Evolutionary conservation across 2,888 invertebrate genomes (phyloP), one percentile per base, ranked within the genome.

Genomic region (Polydrusus cervinus): DNA sequence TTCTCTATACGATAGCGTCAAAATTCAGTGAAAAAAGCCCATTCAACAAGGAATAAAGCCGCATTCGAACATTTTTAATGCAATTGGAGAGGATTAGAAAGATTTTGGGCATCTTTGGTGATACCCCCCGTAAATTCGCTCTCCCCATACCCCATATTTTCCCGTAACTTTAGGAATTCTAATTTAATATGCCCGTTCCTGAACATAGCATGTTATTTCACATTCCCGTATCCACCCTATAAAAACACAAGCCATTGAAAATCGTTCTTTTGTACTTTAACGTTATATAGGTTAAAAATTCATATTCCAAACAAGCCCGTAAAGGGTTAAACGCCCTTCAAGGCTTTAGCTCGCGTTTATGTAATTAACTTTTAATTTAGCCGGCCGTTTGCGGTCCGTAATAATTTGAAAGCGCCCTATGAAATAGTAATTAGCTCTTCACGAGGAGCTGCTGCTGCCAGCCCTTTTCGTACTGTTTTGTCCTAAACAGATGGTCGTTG

Each of bases 311-410:
- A 38, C 57, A 57, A 57, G 57, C 38, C 38, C 38, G n/a, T 57
- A 57, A 57, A 57, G 57, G 57, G 57, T 57, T 57, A 57, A 57
- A 38, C 57, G 57, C 38, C 57, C 57, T 57, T 57, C 57, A 57
- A 57, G 57, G 34, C 57, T 57, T 57, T 34, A 57, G 57, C 57
- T 57, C 16, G 57, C 57, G 38, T 57, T 57, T 57, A 57, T 57
- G 38, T 57, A 57, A 57, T 57, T 57, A 57, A 57, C 57, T 57
- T 57, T 57, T 57, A 57, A 38, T 57, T 57, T 57, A 11, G 57
- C 34, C 38, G 57, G 38, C 57, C 57, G 57, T 57, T 57, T 57
- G 57, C 38, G 57, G 34, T 57, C 57, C 57, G 38, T 57, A 57
- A 38, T 57, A 34, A 57, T 57, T 38, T 57, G 57, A 57, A 57